Evolutionary conservation across 2,797 vertebrate species (phyloP).

Genomic region (Sebastes vulpes): DNA sequence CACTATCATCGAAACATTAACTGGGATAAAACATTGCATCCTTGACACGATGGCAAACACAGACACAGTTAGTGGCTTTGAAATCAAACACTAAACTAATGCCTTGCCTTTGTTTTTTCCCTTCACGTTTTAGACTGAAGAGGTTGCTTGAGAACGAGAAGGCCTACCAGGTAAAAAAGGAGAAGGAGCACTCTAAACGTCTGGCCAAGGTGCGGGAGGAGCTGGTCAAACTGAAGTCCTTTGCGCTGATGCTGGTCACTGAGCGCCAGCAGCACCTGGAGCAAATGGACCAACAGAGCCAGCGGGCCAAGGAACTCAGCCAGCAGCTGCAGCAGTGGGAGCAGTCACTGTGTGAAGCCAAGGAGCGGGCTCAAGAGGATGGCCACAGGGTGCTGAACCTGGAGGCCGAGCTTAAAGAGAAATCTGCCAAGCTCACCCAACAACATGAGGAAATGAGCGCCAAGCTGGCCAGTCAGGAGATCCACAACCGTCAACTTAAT

Average conservation of each 20-base stretch:
- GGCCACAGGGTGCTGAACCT: slow-evolving; percentile 89
- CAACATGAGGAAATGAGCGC: slow-evolving; percentile 95
- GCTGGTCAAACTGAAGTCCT: slow-evolving; percentile 96
- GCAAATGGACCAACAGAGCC: slow-evolving; percentile 94
- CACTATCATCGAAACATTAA: background rate
- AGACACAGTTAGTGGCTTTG: background rate
- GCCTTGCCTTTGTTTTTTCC: background rate
- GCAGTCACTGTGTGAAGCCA: slow-evolving; percentile 88
- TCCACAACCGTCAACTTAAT: slow-evolving; percentile 90
- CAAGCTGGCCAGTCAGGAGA: slow-evolving; percentile 91
- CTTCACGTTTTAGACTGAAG: slow-evolving; percentile 89
- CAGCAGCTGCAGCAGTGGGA: slow-evolving; percentile 93
- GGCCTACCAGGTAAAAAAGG: slow-evolving; percentile 93
- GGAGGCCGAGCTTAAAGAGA: slow-evolving; percentile 92
- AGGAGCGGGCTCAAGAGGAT: slow-evolving; percentile 89
- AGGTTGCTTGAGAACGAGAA: slow-evolving; percentile 97
- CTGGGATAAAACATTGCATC: background rate
- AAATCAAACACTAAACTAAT: slow-evolving; percentile 15
- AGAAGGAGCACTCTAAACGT: slow-evolving; percentile 93
- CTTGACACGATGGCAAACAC: background rate
- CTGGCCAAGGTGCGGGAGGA: slow-evolving; percentile 93
- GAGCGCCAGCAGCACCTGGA: slow-evolving; percentile 97
- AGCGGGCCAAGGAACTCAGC: slow-evolving; percentile 92
- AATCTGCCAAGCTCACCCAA: slow-evolving; percentile 88
- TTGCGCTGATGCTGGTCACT: slow-evolving; percentile 98